Evolutionary conservation across 2,113 vertebrate genomes (phyloP).

Genomic region (Damaliscus lunatus): DNA sequence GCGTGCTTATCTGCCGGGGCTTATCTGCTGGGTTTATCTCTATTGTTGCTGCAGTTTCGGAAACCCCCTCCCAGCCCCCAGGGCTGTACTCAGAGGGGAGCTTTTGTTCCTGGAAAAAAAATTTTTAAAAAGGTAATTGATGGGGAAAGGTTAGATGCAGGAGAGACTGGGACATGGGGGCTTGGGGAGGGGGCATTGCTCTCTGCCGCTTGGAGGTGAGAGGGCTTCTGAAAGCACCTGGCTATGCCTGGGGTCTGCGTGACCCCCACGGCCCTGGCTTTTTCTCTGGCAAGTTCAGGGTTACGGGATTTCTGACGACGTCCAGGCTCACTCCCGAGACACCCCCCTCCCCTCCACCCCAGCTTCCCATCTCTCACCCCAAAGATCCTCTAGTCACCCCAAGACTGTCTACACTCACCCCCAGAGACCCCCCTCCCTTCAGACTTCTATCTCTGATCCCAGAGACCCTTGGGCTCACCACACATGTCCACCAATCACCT

Average conservation of each 20-base stretch:
- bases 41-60: not conserved
- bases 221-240: not conserved
- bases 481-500: no score
- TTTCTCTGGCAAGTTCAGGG: not conserved
- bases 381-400: not conserved
- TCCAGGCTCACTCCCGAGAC: not conserved
- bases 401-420: not conserved
- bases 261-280: not conserved
- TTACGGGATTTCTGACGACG: not conserved
- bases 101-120: not conserved
- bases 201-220: not conserved
- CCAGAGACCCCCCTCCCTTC: not conserved
- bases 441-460: not conserved
- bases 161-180: not conserved
- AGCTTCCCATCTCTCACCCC: not conserved
- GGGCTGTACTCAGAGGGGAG: no score
- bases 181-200: not conserved
- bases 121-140: accelerated
- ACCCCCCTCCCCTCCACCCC: not conserved
- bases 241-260: not conserved
- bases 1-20: not conserved
- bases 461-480: not conserved
- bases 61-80: not conserved
- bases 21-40: not conserved
- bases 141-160: not conserved